Evolutionary conservation across 2,888 invertebrate genomes (phyloP).

Genomic region (Ceriagrion tenellum): DNA sequence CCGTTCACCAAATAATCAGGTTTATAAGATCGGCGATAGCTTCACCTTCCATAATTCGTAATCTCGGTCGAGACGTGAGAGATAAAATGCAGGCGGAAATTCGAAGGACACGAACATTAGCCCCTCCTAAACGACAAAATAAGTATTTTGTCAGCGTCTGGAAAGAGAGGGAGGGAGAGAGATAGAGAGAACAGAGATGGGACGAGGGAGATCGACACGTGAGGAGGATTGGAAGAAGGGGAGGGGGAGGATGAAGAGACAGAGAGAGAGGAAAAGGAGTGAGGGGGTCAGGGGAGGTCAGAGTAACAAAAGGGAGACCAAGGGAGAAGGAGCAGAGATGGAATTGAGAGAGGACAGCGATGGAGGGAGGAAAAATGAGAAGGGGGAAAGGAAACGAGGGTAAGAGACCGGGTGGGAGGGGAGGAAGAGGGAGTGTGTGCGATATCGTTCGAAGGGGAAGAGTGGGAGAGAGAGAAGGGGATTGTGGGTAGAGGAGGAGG

Average conservation of each 20-base stretch:
- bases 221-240: background rate
- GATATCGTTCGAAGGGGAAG: background rate
- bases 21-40: background rate
- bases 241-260: too few species aligned
- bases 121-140: background rate
- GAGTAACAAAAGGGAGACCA: background rate
- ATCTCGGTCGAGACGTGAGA: background rate
- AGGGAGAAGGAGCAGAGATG: background rate
- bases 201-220: background rate
- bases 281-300: background rate
- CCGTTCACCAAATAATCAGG: background rate
- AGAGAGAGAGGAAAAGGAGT: too few species aligned
- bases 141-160: background rate
- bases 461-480: background rate
- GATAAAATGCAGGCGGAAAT: background rate
- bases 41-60: constrained; percentile 7
- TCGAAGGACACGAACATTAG: background rate
- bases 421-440: background rate
- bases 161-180: background rate
- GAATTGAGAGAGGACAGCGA: background rate
- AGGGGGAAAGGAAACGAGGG: background rate
- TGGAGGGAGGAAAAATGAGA: background rate
- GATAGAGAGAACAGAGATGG: background rate
- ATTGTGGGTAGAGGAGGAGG: background rate
- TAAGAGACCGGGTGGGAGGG: background rate